phyloP scores from a whole-genome alignment of 2,113 vertebrate genomes.

The Phrynosoma blainvillii region DNA sequence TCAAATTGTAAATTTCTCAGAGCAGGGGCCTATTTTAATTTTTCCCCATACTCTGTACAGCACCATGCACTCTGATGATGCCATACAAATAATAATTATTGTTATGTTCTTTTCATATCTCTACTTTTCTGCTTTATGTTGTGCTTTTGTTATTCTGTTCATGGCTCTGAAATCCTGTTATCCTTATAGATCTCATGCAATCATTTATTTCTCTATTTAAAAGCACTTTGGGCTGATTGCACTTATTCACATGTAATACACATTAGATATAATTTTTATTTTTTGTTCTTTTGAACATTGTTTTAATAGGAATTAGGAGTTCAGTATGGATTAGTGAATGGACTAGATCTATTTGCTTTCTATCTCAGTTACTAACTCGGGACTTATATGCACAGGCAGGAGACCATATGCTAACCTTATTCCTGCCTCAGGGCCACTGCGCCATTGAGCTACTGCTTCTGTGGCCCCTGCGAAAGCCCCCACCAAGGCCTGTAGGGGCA shows the following conservation, averaged over 20 bases:
- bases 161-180: background rate
- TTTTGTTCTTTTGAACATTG: slow-evolving; percentile 7
- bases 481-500: too few relatives aligned
- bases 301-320: background rate
- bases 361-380: background rate
- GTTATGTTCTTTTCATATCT: background rate
- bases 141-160: background rate
- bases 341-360: too few relatives aligned
- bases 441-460: too few relatives aligned
- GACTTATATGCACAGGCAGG: too few relatives aligned
- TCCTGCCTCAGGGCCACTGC: too few relatives aligned
- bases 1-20: background rate
- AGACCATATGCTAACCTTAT: too few relatives aligned
- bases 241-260: background rate
- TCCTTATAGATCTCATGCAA: background rate
- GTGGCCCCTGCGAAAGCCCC: too few relatives aligned
- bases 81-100: too few relatives aligned
- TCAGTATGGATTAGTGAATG: too few relatives aligned
- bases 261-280: background rate
- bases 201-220: background rate
- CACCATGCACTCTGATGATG: background rate
- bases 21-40: background rate
- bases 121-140: background rate
- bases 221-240: too few relatives aligned
- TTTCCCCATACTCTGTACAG: background rate